phyloP scores from a whole-genome alignment of 2,113 vertebrate species.

The Panthera leo region DNA sequence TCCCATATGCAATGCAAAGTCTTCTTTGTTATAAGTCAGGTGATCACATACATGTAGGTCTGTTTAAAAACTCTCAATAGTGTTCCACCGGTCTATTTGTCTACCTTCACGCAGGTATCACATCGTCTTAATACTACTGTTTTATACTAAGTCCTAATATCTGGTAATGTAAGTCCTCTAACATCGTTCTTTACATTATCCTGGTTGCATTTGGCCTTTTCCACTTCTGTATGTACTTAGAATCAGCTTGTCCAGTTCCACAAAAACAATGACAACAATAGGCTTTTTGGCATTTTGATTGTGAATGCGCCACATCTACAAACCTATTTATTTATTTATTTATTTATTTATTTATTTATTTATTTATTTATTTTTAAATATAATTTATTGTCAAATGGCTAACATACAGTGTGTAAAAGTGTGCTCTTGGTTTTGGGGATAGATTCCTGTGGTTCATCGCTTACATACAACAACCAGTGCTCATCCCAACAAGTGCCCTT shows the following conservation, averaged over 20 bases:
- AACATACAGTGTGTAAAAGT: too few relatives aligned
- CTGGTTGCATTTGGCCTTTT: not conserved
- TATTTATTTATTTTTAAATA: too few relatives aligned
- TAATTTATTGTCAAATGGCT: too few relatives aligned
- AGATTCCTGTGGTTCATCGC: too few relatives aligned
- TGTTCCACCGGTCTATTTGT: not conserved
- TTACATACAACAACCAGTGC: too few relatives aligned
- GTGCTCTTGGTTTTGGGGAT: too few relatives aligned
- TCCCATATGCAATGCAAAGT: not conserved
- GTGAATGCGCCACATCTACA: not conserved
- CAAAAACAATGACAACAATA: not conserved
- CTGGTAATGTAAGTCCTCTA: slow-evolving; percentile 15
- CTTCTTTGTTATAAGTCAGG: slow-evolving; percentile 12
- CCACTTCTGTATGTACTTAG: not conserved
- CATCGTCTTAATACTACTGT: not conserved
- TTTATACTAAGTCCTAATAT: not conserved
- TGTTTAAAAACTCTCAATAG: not conserved
- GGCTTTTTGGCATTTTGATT: not conserved
- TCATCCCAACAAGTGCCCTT: too few relatives aligned
- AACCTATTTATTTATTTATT: not conserved
- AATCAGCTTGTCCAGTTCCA: not conserved
- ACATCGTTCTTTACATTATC: not conserved
- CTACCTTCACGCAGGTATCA: not conserved
- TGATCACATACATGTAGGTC: not conserved
- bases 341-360: not conserved